Evolutionary conservation across 1,140 invertebrate species (phyloP).

Genomic region (Diabrotica undecimpunctata): DNA sequence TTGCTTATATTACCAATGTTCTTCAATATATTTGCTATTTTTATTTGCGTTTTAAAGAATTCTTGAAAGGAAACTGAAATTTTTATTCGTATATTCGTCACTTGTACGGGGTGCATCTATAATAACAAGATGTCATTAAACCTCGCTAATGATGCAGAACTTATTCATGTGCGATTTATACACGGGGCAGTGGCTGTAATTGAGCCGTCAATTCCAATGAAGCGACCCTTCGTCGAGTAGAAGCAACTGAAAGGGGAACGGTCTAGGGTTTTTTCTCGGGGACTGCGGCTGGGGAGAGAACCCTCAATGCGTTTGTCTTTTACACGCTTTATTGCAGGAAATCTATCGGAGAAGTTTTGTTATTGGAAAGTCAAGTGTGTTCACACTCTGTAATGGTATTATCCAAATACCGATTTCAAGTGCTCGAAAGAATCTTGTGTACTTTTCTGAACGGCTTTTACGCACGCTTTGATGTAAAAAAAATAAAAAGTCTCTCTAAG

Average conservation of each 20-base stretch:
- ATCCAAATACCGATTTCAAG: too few species aligned
- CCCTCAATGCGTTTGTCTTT: not conserved
- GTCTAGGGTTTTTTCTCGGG: not conserved
- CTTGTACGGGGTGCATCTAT: too few species aligned
- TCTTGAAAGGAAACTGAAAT: too few species aligned
- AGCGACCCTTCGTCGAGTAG: not conserved
- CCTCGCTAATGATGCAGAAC: conserved; percentile 12
- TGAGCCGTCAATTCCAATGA: conserved; percentile 15
- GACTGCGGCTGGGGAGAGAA: not conserved
- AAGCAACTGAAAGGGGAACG: not conserved
- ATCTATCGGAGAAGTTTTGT: not conserved
- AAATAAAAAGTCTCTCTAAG: too few species aligned
- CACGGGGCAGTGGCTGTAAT: conserved; percentile 8
- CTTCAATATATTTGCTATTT: too few species aligned
- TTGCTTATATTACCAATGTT: too few species aligned
- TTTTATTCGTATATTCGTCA: too few species aligned
- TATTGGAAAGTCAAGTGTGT: not conserved
- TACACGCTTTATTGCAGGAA: not conserved
- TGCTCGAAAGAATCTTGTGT: too few species aligned
- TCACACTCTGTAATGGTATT: not conserved
- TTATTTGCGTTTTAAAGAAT: too few species aligned
- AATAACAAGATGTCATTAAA: conserved; percentile 14
- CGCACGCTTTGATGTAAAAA: too few species aligned
- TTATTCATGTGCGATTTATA: conserved; percentile 18
- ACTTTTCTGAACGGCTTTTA: too few species aligned